Evolutionary conservation across 2,797 vertebrate genomes (phyloP), one percentile per base, ranked within the genome.

Genomic region (Fundulus diaphanus): DNA sequence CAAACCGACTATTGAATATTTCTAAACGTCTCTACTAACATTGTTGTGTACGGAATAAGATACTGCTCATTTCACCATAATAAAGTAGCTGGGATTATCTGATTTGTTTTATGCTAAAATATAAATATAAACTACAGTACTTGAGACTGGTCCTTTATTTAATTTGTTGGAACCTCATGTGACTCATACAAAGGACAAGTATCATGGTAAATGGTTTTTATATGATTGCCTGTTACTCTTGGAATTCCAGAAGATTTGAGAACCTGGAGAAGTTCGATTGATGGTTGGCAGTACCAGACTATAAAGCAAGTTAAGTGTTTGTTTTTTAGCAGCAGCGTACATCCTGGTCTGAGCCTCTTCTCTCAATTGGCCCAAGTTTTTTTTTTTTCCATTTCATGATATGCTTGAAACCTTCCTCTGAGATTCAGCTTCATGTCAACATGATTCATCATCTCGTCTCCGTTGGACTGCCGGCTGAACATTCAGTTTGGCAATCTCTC

Each of bases 391-490:
- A n/a, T n/a, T n/a, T n/a, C n/a, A n/a, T 27, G 52, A 51, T 29
- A 40, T 65, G 72, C n/a, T 63, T 13, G 24, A 51, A 37, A n/a
- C 24, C 35, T 65, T 65, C 24, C 24, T 73, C 12, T 66, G 72
- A 73, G 33, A 52, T 65, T 65, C 24, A 20, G 31, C n/a, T 51
- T 27, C 16, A 40, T 27, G 59, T 65, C 57, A 51, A 5, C 22
- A 52, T 42, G 46, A 73, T 73, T 73, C 72, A 52, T 73, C 61
- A 52, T 20, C 22, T 46, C 20, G 33, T 63, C 31, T 63, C 16
- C 37, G 42, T 7, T 66, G 6, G 42, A 42, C 16, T 52, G 33
- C 29, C 46, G 29, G 59, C 8, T 29, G 48, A 5, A 51, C 33
- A 51, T 66, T 20, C 63, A 27, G 63, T 54, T 27, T 54, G 49